Percentiles rank a stretch among this genome's conserved stretches.
Evolutionary conservation across 2,888 invertebrate genomes (phyloP).

Genomic region (Antheraea assamensis): DNA sequence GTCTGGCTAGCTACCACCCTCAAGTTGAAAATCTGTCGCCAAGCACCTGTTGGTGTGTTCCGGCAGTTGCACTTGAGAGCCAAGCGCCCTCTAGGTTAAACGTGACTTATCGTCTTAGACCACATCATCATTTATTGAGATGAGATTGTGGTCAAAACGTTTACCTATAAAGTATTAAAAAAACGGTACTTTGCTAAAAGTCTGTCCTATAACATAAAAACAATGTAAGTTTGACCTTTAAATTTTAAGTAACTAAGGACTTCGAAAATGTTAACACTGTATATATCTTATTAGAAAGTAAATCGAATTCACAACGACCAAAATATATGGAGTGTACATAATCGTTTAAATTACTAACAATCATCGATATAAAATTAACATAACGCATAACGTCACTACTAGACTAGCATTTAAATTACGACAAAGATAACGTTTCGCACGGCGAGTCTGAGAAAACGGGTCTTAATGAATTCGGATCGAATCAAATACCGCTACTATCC

Average conservation of each 20-base stretch:
- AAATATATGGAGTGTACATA: neutral
- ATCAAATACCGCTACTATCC: slow-evolving; percentile 35
- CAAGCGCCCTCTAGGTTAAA: too few species aligned
- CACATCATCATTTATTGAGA: too few species aligned
- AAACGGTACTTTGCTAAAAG: too few species aligned
- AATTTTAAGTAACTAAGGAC: neutral
- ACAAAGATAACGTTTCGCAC: neutral
- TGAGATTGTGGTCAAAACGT: too few species aligned
- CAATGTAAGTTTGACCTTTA: neutral
- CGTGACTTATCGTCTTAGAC: too few species aligned
- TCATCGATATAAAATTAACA: slow-evolving; percentile 8
- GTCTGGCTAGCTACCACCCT: too few species aligned
- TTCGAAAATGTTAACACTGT: neutral
- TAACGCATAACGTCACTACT: neutral
- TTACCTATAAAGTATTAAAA: too few species aligned
- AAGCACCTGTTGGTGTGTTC: too few species aligned
- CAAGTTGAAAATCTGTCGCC: too few species aligned
- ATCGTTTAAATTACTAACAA: neutral
- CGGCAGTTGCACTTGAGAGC: too few species aligned
- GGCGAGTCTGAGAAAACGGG: neutral
- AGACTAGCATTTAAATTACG: neutral
- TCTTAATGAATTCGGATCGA: slow-evolving; percentile 26
- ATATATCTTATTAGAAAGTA: neutral
- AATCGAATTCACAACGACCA: neutral
- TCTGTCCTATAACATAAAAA: neutral